Conservation (phyloP, 1,140 invertebrate species). For the Papilio aristodemus region DNA sequence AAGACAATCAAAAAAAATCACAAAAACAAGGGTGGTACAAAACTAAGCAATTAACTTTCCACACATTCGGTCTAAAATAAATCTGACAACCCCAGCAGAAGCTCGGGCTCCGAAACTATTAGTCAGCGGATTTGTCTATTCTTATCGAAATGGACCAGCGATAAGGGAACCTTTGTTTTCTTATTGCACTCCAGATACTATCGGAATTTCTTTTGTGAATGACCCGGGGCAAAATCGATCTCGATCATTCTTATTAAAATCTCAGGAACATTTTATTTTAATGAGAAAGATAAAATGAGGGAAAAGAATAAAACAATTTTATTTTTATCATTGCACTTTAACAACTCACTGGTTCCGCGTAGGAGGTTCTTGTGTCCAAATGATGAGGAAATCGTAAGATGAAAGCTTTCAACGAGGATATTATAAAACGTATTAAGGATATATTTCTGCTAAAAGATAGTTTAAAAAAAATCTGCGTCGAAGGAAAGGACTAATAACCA, state of each 20-base stretch:
- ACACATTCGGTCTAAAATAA: conserved; percentile 21
- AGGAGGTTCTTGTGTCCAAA: too few relatives aligned
- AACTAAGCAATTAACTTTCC: conserved; percentile 25
- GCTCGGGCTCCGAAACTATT: conserved; percentile 1
- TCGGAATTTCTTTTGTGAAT: conserved; percentile 23
- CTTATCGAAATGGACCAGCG: conserved; percentile 13
- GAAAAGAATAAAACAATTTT: background rate
- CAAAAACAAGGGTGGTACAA: conserved; percentile 9
- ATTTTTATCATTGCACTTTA: background rate
- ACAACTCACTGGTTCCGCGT: too few relatives aligned
- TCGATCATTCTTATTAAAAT: conserved; percentile 18
- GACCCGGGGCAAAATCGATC: background rate
- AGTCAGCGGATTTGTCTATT: conserved; percentile 27
- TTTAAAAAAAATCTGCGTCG: too few relatives aligned
- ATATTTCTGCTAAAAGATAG: too few relatives aligned
- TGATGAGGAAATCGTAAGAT: too few relatives aligned
- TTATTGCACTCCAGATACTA: conserved; percentile 29
- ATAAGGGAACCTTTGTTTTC: conserved; percentile 27
- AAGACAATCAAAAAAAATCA: conserved; percentile 14
- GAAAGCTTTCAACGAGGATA: too few relatives aligned
- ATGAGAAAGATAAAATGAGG: background rate
- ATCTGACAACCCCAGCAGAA: conserved; percentile 21
- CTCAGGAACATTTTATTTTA: background rate
- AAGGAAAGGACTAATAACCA: too few relatives aligned
- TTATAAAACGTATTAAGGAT: too few relatives aligned